Evolutionary conservation across 2,797 vertebrate genomes (phyloP), one percentile per base, ranked within the genome.

Genomic region (Anableps anableps): DNA sequence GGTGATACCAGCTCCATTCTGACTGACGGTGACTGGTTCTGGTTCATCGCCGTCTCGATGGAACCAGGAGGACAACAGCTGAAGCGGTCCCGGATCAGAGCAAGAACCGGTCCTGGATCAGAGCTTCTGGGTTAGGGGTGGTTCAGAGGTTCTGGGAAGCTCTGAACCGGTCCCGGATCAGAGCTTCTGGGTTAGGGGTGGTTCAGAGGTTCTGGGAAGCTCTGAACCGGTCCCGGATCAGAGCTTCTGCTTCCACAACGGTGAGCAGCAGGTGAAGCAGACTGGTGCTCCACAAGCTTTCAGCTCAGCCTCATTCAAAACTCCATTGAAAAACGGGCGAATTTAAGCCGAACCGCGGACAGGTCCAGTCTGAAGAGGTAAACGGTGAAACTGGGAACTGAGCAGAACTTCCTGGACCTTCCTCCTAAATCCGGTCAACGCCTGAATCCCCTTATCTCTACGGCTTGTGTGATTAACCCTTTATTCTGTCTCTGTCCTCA

Each of bases 341-440:
- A 70, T 80, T 80, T 45, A 34, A 29, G 9, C 5, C 2, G 0
- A 9, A 45, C 0, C 1, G 43, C 21, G 9, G 34, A 31, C 26
- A 51, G 34, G 21, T 62, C 21, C 11, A 23, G 16, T 3, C 8
- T 53, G 4, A 2, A 1, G 0, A 19, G 4, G 2, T 0, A 19
- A 13, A 1, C 0, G 4, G 8, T 14, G 0, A 23, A 1, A 3
- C 19, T 1, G 7, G 9, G 2, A 51, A 2, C 14, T 0, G 0
- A 64, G n/a, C 5, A 4, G 0, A 1, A 2, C 19, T 47, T 0
- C 3, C 2, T 4, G 0, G 21, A 8, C 1, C 17, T 5, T 3
- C 9, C 53, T 31, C 23, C 0, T 10, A 3, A 48, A 68, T 53
- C 74, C 77, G 81, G 79, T 36, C 23, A 0, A 21, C 0, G 2